Evolutionary conservation across 1,140 invertebrate species (phyloP), one percentile per base, ranked within the genome.

Genomic region (Drosophila kohkoa): DNA sequence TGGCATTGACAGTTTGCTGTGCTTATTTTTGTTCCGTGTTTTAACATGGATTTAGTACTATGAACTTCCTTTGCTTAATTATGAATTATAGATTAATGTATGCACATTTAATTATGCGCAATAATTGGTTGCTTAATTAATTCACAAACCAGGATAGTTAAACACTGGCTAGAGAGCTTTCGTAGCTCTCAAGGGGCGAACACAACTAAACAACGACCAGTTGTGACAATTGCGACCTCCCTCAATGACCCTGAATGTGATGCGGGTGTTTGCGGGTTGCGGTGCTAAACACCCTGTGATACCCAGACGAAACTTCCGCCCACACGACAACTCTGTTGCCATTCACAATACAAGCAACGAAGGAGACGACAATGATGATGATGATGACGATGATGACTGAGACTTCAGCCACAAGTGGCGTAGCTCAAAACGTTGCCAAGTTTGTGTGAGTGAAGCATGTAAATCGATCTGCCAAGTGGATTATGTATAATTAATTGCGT

Each of bases 401-500:
- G 64, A 67, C 58, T 63, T 75, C 15, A 57, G 66, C 66, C 55
- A 66, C 68, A 72, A 72, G 74, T 60, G 55, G 45, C 45, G 46
- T 43, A 63, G 35, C 35, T 58, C 45, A 38, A 38, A 48, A 30
- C 35, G 52, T 64, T 69, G 30, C 57, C 51, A 68, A 49, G 49
- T 70, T 51, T 63, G 62, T 54, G 51, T 25, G 20, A 25, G 20
- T 25, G 20, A 25, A 52, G 32, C 32, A 74, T 77, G 75, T 67
- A 75, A 77, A 77, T 77, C 60, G 71, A 77, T 77, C 75, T 75
- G 71, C 35, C 43, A 69, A 69, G 71, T 75, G 54, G 71, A 69
- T 75, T 77, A 68, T 74, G 65, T 55, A 35, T 57, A 77, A 77
- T 77, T 77, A 77, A 77, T 77, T 75, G 60, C 57, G 70, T 77